Conservation (phyloP, 1,140 invertebrate species). For the Papilio dardanus region DNA sequence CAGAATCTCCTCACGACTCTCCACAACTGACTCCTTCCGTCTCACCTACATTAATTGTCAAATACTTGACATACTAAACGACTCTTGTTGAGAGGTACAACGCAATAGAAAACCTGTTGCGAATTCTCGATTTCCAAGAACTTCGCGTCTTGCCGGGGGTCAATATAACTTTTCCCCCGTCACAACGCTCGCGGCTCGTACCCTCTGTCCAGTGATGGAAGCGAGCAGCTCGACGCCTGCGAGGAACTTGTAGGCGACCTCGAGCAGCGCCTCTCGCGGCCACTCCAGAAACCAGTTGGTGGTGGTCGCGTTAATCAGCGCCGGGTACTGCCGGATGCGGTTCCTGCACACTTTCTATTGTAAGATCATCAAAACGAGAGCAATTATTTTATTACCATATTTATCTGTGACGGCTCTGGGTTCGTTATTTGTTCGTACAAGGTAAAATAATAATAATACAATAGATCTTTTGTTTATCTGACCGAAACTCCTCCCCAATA, state of each 20-base stretch:
- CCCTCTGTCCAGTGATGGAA: conserved; percentile 84
- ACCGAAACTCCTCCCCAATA: conserved; percentile 88
- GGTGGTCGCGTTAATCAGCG: conserved; percentile 92
- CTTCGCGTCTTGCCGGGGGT: no score
- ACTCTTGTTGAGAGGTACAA: no score
- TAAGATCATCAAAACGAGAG: background rate
- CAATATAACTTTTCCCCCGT: no score
- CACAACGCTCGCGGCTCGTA: conserved; percentile 37
- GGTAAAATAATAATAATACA: no score
- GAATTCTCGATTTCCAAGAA: no score
- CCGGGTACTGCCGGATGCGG: conserved; percentile 92
- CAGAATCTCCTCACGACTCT: conserved; percentile 84
- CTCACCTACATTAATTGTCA: conserved; percentile 52
- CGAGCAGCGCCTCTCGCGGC: conserved; percentile 92
- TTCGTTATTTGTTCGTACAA: no score
- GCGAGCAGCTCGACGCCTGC: conserved; percentile 86
- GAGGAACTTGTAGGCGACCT: conserved; percentile 90
- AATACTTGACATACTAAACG: background rate
- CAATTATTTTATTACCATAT: no score
- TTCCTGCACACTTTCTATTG: conserved; percentile 79
- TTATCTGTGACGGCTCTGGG: no score
- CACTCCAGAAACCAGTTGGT: conserved; percentile 95
- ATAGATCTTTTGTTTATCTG: no score
- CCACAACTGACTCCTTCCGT: conserved; percentile 77
- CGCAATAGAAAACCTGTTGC: no score